phyloP scores from a whole-genome alignment of 2,888 invertebrate genomes.

The Cordilura impudica region DNA sequence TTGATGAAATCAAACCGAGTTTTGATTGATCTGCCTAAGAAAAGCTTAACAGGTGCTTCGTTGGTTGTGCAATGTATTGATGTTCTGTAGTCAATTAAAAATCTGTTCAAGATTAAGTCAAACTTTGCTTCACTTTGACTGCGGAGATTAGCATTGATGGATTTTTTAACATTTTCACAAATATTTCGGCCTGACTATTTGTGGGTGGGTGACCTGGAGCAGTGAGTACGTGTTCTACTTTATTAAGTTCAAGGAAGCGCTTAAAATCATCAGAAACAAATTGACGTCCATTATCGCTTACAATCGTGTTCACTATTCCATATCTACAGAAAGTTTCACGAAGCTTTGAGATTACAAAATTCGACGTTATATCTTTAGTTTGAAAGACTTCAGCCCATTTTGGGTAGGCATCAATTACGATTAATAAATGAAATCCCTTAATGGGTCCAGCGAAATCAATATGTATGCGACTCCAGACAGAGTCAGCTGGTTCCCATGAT shows the following conservation, averaged over 20 bases:
- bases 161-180: neutral
- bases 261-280: conserved; percentile 48
- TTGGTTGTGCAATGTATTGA: neutral
- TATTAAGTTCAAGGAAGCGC: conserved; percentile 4
- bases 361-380: conserved; percentile 48
- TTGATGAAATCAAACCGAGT: neutral
- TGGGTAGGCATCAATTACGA: conserved; percentile 47
- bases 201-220: conserved; percentile 63
- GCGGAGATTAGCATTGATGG: neutral
- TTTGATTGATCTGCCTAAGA: too few species aligned
- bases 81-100: neutral
- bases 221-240: conserved; percentile 35
- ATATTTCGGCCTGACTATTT: too few species aligned
- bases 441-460: conserved; percentile 55
- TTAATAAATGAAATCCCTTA: conserved; percentile 29
- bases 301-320: conserved; percentile 27
- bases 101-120: neutral
- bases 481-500: conserved; percentile 41
- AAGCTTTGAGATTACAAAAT: too few species aligned
- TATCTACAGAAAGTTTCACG: conserved; percentile 41
- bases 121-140: neutral
- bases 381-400: conserved; percentile 60
- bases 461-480: conserved; percentile 46
- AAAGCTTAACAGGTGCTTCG: neutral
- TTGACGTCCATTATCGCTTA: conserved; percentile 47